phyloP scores from a whole-genome alignment of 2,113 vertebrate genomes.

The Pachyramphus minor region DNA sequence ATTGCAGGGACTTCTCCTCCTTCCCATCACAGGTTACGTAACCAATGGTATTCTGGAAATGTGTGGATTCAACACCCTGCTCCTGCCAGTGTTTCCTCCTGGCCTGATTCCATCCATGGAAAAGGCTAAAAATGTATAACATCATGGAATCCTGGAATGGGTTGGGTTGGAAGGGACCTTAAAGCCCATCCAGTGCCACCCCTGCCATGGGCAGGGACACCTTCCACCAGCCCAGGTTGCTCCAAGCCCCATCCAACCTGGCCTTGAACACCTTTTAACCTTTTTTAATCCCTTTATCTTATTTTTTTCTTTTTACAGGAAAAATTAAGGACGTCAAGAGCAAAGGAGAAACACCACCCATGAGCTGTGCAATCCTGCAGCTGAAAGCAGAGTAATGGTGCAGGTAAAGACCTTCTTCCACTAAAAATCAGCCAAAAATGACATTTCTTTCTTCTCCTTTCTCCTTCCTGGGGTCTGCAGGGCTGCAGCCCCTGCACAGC shows the following conservation, averaged over 20 bases:
- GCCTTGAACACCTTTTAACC: neutral
- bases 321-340: rapidly evolving
- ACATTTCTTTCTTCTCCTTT: neutral
- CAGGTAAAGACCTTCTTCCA: neutral
- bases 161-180: neutral
- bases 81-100: neutral
- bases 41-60: rapidly evolving
- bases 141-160: neutral
- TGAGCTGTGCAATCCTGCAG: neutral
- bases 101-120: neutral
- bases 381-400: neutral
- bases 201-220: neutral
- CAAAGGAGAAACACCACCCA: rapidly evolving
- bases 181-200: neutral
- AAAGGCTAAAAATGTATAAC: neutral
- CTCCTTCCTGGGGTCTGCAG: neutral
- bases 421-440: neutral
- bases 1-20: neutral
- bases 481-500: rapidly evolving
- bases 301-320: neutral
- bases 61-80: rapidly evolving
- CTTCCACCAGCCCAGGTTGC: neutral
- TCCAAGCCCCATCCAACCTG: neutral
- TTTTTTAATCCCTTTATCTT: neutral
- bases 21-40: rapidly evolving